Evolutionary conservation across 1,140 invertebrate species (phyloP).

Genomic region (Drosophila fuyamai): DNA sequence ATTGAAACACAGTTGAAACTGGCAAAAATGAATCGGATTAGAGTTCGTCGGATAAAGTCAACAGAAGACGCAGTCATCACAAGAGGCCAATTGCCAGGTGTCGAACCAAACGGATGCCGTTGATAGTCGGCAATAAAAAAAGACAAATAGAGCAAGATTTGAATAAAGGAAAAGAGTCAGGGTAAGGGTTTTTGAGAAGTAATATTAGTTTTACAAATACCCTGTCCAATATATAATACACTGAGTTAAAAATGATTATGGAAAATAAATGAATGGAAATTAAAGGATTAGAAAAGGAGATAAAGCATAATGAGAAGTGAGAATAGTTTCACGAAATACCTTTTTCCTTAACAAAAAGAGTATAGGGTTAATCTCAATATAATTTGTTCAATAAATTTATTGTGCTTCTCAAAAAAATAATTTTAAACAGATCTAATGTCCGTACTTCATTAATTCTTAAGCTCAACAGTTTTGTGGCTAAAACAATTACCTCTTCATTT

Average conservation of each 20-base stretch:
- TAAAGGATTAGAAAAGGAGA: no score
- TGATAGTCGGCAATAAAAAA: slow-evolving; percentile 26
- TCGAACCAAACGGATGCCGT: slow-evolving; percentile 18
- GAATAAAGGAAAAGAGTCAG: neutral
- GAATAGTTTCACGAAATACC: no score
- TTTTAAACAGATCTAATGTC: neutral
- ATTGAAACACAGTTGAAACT: slow-evolving; percentile 35
- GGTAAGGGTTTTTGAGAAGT: neutral
- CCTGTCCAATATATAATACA: no score
- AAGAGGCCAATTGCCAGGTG: slow-evolving; percentile 41
- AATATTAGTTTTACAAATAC: neutral
- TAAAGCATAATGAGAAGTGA: no score
- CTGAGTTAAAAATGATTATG: neutral
- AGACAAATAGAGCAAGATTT: slow-evolving; percentile 1
- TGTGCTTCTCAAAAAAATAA: no score
- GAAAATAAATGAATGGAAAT: neutral
- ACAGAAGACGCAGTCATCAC: slow-evolving; percentile 24
- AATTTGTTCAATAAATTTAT: no score
- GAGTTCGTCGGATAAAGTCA: slow-evolving; percentile 47
- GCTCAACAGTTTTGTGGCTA: slow-evolving; percentile 7
- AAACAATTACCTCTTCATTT: slow-evolving; percentile 41
- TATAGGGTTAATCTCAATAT: no score
- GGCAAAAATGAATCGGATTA: slow-evolving; percentile 42
- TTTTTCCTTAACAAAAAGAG: no score
- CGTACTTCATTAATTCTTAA: slow-evolving; percentile 13